These are phyloP conservation scores for Pseudomyrmex cubaensis DNA, from an alignment of 1,140 invertebrate species.

Conservation along the genomic window DNA sequence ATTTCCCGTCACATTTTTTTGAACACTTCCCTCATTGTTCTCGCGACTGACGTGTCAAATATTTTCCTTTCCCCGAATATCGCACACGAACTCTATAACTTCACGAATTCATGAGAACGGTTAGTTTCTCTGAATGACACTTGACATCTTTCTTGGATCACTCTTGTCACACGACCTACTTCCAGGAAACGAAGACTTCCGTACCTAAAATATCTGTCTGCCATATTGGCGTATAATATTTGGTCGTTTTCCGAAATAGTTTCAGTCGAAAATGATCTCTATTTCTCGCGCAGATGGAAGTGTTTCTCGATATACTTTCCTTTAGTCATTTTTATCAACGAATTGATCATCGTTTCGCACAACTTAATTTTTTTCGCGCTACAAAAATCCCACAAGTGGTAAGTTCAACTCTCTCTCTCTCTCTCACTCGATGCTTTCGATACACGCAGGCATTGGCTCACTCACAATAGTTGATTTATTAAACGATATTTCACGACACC, in stretches of 20 bases:
- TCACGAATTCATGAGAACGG: constrained; percentile 51
- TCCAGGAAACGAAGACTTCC: constrained; percentile 31
- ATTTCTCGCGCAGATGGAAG: not conserved
- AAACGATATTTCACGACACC: constrained; percentile 29
- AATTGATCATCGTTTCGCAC: not conserved
- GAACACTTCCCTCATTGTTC: not conserved
- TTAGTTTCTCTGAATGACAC: constrained; percentile 51
- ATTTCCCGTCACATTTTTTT: not conserved
- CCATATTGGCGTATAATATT: constrained; percentile 17
- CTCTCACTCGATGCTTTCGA: not conserved
- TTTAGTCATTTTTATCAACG: not conserved
- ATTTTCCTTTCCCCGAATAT: constrained; percentile 36
- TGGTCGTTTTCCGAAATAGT: too few relatives aligned
- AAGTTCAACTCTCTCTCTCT: too few relatives aligned
- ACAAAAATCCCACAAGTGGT: not conserved
- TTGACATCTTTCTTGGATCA: constrained; percentile 49
- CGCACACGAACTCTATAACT: constrained; percentile 30
- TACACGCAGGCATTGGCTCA: constrained; percentile 1
- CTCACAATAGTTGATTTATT: constrained; percentile 50
- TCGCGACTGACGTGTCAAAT: constrained; percentile 17
- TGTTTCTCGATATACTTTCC: not conserved
- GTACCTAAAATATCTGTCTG: constrained; percentile 38
- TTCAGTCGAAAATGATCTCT: not conserved
- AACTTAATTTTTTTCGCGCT: not conserved
- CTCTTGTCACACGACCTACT: constrained; percentile 44